Base-by-base conservation (phyloP, 2,113 vertebrate species). In the Smithornis capensis region DNA sequence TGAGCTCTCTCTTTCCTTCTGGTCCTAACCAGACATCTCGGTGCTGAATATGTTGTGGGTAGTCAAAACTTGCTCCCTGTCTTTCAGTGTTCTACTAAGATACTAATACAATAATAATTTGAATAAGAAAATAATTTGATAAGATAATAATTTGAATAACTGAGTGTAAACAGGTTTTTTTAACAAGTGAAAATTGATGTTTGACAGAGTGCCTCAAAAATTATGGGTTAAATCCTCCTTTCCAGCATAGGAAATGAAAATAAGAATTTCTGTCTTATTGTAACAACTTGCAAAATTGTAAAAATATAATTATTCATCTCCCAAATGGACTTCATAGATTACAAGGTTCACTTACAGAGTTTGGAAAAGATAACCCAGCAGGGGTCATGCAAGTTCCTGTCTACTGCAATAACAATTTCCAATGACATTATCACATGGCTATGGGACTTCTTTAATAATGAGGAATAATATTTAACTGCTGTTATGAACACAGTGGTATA, bases 311-410 rank as follows among this genome's bases (percentile, higher is more conserved):
- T 75, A 91, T 55, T 83, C 33, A 15, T 80, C 49, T 90, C 56
- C 59, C 38, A 71, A 63, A 93, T 90, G 22, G 35, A 35, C 71
- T 89, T 22, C 11, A 7, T 18, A 62, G 50, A 83, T 89, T 85
- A 65, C 38, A 69, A 77, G 55, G 21, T 80, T 95, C 57, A 55
- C 42, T 83, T 83, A 42, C 47, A 74, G 21, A 63, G 28, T 80
- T 90, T 96, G 71, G 52, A 88, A 78, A 92, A 92, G 68, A 75
- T 33, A 94, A 96, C 93, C 76, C 83, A 93, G 71, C 80, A 94
- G 91, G 78, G 88, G 90, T 94, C 93, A 93, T 83, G 40, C 85
- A 81, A 95, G 71, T 92, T 84, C 71, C 82, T 90, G 64, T 80
- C 83, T 95, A 40, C 52, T 80, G 47, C 67, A 93, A 52, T 80